These are phyloP conservation scores for Champsocephalus esox DNA, from an alignment of 2,797 vertebrate species.

Conservation along the genomic window DNA sequence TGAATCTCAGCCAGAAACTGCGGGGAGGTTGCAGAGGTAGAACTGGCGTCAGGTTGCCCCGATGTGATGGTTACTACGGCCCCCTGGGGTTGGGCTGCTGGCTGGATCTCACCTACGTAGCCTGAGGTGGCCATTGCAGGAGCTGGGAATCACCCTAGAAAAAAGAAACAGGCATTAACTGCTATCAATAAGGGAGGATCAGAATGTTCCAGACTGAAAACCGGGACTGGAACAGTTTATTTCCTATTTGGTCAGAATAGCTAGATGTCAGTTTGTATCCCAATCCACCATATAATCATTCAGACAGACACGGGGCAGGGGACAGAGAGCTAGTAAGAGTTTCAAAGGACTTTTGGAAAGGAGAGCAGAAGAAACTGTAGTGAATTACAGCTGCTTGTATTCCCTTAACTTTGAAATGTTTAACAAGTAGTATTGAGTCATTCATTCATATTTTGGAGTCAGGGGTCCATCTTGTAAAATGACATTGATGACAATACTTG, in stretches of 20 bases:
- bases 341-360: not conserved
- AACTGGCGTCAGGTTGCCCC: slow-evolving; percentile 73
- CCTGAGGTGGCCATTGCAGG: slow-evolving; percentile 92
- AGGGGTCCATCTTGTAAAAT: not conserved
- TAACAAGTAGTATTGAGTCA: not conserved
- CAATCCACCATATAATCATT: not conserved
- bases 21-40: slow-evolving; percentile 78
- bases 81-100: slow-evolving; percentile 84
- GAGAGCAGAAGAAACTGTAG: not conserved
- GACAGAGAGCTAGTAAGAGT: not conserved
- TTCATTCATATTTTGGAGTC: not conserved
- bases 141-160: slow-evolving; percentile 67
- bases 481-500: not conserved
- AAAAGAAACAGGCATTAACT: slow-evolving; percentile 24
- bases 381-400: not conserved
- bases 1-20: slow-evolving; percentile 91
- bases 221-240: not conserved
- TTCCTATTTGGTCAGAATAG: not conserved
- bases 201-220: not conserved
- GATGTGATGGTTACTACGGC: slow-evolving; percentile 72
- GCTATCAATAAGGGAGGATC: not conserved
- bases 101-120: slow-evolving; percentile 92
- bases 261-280: not conserved
- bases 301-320: not conserved
- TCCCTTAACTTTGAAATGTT: not conserved